Evolutionary conservation across 2,888 invertebrate species (phyloP), one percentile per base, ranked within the genome.

Genomic region (Campopleginae sp.): DNA sequence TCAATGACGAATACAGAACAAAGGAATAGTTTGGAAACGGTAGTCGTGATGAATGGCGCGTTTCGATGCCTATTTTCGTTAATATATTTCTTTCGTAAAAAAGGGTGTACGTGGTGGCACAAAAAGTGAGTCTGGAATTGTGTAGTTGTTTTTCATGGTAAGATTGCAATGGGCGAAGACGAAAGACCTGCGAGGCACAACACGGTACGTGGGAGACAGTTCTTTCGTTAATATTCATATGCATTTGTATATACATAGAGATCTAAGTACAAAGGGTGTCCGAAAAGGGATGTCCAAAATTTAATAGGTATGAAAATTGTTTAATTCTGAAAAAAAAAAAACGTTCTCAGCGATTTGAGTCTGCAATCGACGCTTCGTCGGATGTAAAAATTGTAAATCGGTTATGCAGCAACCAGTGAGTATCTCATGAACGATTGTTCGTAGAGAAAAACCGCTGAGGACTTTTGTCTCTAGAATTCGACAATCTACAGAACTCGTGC

Each of bases 181-280:
- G 70, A 58, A 27, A 38, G 77, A 84, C 80, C 84, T 46, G 66
- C 71, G 65, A 85, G 85, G 85, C 85, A 85, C 85, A 85, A 75
- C 74, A 76, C 82, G 85, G 85, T 82, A 85, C 71, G 82, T 79
- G 81, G 75, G 51, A 83, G 79, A 83, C 44, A 78, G 38, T 75
- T 48, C 17, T 70, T 48, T 38, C n/a, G 27, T 46, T 12, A 66
- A 48, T 66, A 54, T 58, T 54, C 48, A 48, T 76, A 51, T 65
- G 23, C 33, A 54, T 75, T 10, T 66, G 31, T 23, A 31, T 75
- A 27, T 61, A 44, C 78, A 48, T 63, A 51, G 66, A 51, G 54
- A 12, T 61, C 7, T 70, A 46, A 12, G 58, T 27, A 58, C 23
- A 27, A 58, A 58, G 58, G 23, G 58, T 58, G 58, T 58, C 27